Evolutionary conservation across 2,888 invertebrate species (phyloP), one percentile per base, ranked within the genome.

Genomic region (Phymatocera aterrima): DNA sequence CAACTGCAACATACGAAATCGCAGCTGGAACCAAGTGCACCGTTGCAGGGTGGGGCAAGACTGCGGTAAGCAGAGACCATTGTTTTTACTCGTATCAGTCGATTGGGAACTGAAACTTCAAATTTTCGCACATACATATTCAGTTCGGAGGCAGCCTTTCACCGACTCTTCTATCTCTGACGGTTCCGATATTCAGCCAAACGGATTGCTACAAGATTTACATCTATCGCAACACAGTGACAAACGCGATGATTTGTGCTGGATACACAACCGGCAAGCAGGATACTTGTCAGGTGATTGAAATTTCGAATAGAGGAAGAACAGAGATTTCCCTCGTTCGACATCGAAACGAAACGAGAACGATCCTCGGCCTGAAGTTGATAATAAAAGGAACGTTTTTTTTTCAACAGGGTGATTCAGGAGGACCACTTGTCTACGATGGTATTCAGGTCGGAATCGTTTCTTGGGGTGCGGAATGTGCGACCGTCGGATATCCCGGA

Each of bases 11-110:
- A 6, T 78, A 81, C 15, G n/a, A 31, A n/a, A 57, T 75, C 18
- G 24, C 34, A 6, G 24, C 5, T 57, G 75, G 75, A 40, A 60
- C 57, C 5, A 5, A 40, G 10, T 75, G 75, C 0, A 91, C 92
- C 5, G 91, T 92, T 0, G 91, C 92, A 0, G 92, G 92, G 1
- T 92, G 92, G 92, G 92, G 92, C 0, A 84, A 92, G 0, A 92
- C 92, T 78, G 91, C 91, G 81, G 92, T 92, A 81, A 79, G 90
- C 91, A 89, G 81, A 21, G 12, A 12, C 5, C 18, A 51, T 28
- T 21, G 10, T 18, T 10, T 34, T 18, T 3, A 51, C 3, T 18
- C 10, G 12, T 15, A 31, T 70, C 10, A 48, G n/a, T 51, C 12
- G 10, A 51, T 46, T 18, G 10, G n/a, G 10, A 8, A 64, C 12